Conservation (phyloP, 2,797 vertebrate species). For the Lophius americanus region DNA sequence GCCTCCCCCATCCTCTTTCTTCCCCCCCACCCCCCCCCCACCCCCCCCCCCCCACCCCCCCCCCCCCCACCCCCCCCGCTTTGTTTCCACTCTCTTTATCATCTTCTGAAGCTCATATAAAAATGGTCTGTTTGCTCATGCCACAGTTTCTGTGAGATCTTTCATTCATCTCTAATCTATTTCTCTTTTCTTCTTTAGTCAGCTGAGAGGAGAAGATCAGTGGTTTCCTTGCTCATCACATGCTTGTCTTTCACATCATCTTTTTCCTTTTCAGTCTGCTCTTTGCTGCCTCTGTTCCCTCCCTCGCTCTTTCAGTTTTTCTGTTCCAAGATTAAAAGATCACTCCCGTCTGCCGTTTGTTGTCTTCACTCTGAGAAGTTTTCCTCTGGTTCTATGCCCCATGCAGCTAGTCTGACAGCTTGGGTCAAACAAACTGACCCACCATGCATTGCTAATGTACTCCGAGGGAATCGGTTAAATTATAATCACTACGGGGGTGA, state of each 20-base stretch:
- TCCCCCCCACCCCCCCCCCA: no score
- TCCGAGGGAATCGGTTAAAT: conserved; percentile 64
- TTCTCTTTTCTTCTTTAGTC: conserved; percentile 4
- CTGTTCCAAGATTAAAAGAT: conserved; percentile 57
- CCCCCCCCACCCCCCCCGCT: no score
- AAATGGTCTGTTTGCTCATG: conserved; percentile 17
- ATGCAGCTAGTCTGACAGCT: conserved; percentile 69
- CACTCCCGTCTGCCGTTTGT: conserved; percentile 50
- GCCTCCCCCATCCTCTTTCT: neutral
- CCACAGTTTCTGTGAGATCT: conserved; percentile 1
- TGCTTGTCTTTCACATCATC: conserved; percentile 6
- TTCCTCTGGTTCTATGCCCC: conserved; percentile 56
- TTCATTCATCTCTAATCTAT: conserved; percentile 15
- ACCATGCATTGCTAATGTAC: conserved; percentile 63
- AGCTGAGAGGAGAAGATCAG: conserved; percentile 22
- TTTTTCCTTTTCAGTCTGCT: conserved; percentile 9
- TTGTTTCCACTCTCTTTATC: conserved; percentile 2
- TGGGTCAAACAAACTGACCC: conserved; percentile 67
- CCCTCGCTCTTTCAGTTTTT: conserved; percentile 18
- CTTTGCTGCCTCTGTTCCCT: neutral
- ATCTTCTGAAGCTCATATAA: conserved; percentile 22
- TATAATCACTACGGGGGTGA: conserved; percentile 65
- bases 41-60: no score
- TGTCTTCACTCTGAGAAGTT: conserved; percentile 47
- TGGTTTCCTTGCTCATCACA: conserved; percentile 20